These are phyloP conservation scores for Pachycephala philippinensis DNA, from an alignment of 2,113 vertebrate genomes.

Conservation along the genomic window DNA sequence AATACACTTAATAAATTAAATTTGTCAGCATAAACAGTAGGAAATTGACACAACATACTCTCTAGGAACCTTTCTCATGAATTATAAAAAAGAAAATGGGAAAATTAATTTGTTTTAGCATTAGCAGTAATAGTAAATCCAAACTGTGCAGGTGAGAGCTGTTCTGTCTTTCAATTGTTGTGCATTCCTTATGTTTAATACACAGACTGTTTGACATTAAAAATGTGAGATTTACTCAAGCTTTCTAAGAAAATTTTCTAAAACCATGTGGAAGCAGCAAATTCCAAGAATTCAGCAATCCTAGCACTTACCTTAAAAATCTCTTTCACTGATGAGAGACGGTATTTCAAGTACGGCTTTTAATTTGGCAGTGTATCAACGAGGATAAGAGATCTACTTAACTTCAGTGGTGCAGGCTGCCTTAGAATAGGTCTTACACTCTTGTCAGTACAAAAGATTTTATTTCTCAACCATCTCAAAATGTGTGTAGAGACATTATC, in stretches of 20 bases:
- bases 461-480: background rate
- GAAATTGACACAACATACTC: background rate
- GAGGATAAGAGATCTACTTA: background rate
- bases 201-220: background rate
- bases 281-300: background rate
- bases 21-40: background rate
- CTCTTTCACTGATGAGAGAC: background rate
- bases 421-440: background rate
- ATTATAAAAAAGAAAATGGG: background rate
- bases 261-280: background rate
- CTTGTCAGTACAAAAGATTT: constrained; percentile 5
- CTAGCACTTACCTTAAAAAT: background rate
- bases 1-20: background rate
- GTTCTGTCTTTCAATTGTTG: background rate
- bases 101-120: background rate
- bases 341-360: background rate
- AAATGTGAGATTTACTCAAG: background rate
- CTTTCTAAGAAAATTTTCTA: background rate
- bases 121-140: background rate
- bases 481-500: background rate
- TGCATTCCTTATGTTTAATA: background rate
- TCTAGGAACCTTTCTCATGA: background rate
- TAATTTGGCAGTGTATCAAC: background rate
- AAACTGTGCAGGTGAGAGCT: background rate
- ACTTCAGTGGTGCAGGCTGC: background rate